Evolutionary conservation across 2,888 invertebrate species (phyloP).

Genomic region (Ormyrus thymus): DNA sequence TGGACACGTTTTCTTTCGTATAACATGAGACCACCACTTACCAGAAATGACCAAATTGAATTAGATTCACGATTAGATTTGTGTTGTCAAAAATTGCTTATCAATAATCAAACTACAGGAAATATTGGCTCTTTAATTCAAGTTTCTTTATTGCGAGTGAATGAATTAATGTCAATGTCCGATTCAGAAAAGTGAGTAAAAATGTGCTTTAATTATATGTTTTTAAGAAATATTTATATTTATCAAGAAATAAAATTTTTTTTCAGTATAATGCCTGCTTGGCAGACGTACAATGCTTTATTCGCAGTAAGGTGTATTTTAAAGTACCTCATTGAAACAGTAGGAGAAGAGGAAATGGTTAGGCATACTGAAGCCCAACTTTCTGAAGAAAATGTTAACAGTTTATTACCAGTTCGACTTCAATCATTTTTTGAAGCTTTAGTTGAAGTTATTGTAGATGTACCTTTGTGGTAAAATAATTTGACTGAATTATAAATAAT

Average conservation of each 20-base stretch:
- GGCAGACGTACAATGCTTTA: conserved; percentile 96
- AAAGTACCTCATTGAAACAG: conserved; percentile 93
- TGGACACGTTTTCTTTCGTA: conserved; percentile 97
- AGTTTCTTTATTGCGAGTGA: conserved; percentile 88
- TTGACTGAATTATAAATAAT: background rate
- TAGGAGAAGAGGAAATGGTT: conserved; percentile 91
- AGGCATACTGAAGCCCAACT: conserved; percentile 85
- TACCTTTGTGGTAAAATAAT: conserved; percentile 84
- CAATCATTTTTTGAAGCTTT: conserved; percentile 86
- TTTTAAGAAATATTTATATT: background rate
- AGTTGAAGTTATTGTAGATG: conserved; percentile 87
- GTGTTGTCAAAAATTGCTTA: conserved; percentile 84
- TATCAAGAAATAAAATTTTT: conserved; percentile 17
- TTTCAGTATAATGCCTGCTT: conserved; percentile 86
- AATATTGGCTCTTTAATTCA: conserved; percentile 93
- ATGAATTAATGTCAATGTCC: conserved; percentile 89
- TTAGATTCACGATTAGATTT: conserved; percentile 88
- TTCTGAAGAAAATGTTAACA: conserved; percentile 65
- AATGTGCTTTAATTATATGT: background rate
- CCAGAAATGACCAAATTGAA: conserved; percentile 79
- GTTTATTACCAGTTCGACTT: conserved; percentile 73
- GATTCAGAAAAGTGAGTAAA: conserved; percentile 89
- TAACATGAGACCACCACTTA: conserved; percentile 88
- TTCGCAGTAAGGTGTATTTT: conserved; percentile 90
- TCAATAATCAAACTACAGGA: conserved; percentile 91